Base-by-base conservation (phyloP, 2,113 vertebrate genomes). In the Sapajus apella region DNA sequence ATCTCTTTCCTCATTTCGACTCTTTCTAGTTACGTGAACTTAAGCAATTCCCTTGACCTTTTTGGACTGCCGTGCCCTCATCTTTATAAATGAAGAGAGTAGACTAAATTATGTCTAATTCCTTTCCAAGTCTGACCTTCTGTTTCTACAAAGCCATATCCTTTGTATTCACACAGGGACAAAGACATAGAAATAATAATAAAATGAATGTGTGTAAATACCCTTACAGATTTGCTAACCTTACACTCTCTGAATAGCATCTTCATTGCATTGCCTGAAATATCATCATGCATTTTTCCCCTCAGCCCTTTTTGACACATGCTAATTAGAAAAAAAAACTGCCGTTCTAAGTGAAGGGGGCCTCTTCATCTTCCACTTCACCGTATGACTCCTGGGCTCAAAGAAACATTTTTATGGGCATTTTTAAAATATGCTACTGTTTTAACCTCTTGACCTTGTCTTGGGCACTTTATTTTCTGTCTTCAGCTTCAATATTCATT, bases 311-410 rank as follows among this genome's bases (percentile, higher is more conserved):
- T 18, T n/a, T 96, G 95, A 94, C 96, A 83, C 92, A 90, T 88
- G 77, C 91, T 97, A 97, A 97, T 97, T 95, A 96, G 94, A 77
- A 95, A 58, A 82, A 96, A 64, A 64, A 84, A 90, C 81, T 90
- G 35, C 23, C 30, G 64, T 96, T 93, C 66, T 90, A 68, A 79
- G 83, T 81, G 64, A 95, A 95, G 23, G 66, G 50, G 37, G 8
- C 20, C n/a, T 73, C 87, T 97, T 84, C 25, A 35, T 95, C 84
- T 91, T 87, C 52, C 56, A 86, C 50, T 97, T 86, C 23, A 90
- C 76, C 4, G 0, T 6, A 70, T 97, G 84, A 64, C 91, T 96
- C 52, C 93, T 88, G 66, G 73, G 66, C 72, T 85, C 55, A 97
- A 84, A 97, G 84, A 73, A 91, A 92, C n/a, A 90, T 87, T 84